Evolutionary conservation across 2,113 vertebrate genomes (phyloP), one percentile per base, ranked within the genome.

Genomic region (Gobio gobio): DNA sequence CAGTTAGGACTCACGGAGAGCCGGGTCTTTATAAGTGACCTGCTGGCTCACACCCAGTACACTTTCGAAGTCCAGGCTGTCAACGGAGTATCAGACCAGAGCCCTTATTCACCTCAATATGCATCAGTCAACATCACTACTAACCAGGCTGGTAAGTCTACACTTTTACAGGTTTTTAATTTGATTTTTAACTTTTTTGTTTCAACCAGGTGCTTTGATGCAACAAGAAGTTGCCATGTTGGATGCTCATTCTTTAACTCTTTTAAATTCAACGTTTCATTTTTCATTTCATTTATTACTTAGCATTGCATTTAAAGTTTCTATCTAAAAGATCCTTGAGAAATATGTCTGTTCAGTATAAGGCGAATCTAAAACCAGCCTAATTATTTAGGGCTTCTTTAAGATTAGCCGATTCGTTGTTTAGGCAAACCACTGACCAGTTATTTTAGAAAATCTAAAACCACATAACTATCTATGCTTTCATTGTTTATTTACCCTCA

Each of bases 61-160:
- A 99, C 98, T 79, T 99, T 99, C 0, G 98, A 99, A 95, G 96
- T 99, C 92, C 98, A 99, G 92, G 97, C 98, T 0, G 98, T 99
- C 90, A 99, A 99, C 0, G 98, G 98, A 0, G 98, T 99, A 90
- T 99, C 98, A 0, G 98, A 99, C 91, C 98, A 99, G 95, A 99
- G 97, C 90, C 98, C 97, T 24, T 97, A 99, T 93, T 98, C 98
- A 0, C 98, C 98, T 0, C 97, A 99, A 86, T 99, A 98, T 0
- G 90, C 97, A 12, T 97, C 98, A 0, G 97, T 99, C 88, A 99
- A 99, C 92, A 99, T 99, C 92, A 99, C 98, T 92, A 99, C 98
- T 91, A 99, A 99, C 94, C 98, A 99, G 88, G 98, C 98, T 0
- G 98, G 98, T 99, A 91, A 96, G 97, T 91, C 4, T 14, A 84